phyloP scores from a whole-genome alignment of 2,888 invertebrate species.

The Anaspis maculata region DNA sequence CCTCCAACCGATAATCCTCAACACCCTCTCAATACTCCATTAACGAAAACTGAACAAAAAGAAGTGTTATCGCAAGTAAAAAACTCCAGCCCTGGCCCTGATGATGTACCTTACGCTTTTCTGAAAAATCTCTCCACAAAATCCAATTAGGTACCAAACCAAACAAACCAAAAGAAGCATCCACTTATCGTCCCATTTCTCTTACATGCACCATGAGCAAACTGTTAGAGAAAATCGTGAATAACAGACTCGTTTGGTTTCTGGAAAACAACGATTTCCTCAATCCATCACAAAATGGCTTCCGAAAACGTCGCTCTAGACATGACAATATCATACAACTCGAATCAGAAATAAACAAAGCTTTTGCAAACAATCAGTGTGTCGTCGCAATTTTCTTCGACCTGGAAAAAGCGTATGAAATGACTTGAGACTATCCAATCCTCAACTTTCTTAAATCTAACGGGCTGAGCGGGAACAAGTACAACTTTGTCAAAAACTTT shows the following conservation, averaged over 20 bases:
- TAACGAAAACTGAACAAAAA: too few relatives aligned
- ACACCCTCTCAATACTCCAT: too few relatives aligned
- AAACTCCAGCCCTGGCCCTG: too few relatives aligned
- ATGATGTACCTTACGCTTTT: too few relatives aligned
- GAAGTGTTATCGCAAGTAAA: too few relatives aligned
- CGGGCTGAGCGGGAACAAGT: neutral
- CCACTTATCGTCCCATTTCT: constrained; percentile 13
- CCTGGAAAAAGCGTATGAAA: constrained; percentile 13
- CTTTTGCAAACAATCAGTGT: constrained; percentile 10
- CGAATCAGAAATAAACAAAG: constrained; percentile 12
- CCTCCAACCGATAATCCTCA: too few relatives aligned
- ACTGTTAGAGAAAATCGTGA: constrained; percentile 13
- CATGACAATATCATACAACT: constrained; percentile 10
- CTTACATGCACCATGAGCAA: constrained; percentile 10
- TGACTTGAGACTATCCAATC: constrained; percentile 1
- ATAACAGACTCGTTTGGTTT: constrained; percentile 12
- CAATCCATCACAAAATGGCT: constrained; percentile 7
- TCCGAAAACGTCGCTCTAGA: constrained; percentile 8
- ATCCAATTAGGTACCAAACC: constrained; percentile 12
- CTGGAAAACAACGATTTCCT: constrained; percentile 10
- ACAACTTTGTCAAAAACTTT: neutral
- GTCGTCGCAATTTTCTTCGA: constrained; percentile 12
- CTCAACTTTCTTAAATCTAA: neutral
- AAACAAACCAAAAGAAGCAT: constrained; percentile 2
- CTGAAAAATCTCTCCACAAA: too few relatives aligned